Base-by-base conservation (phyloP, 2,797 vertebrate genomes). In the Sebastolobus altivelis region DNA sequence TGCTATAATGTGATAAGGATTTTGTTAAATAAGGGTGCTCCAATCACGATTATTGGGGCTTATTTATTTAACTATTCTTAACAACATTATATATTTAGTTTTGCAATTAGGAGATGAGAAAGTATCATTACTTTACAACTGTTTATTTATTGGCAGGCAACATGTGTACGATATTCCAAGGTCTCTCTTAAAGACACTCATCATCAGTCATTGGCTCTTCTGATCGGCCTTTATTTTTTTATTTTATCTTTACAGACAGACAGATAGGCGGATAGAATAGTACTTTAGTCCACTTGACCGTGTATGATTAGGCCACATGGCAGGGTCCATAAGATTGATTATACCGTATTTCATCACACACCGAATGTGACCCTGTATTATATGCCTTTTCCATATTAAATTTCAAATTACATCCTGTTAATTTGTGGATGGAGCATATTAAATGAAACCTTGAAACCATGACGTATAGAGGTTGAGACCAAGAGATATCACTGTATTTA, bases 371-470 rank as follows among this genome's bases (percentile, higher is more conserved):
- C 89, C 93, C 90, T 79, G 92, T 85, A 87, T 91, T 89, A 88
- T 86, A 84, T 78, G 85, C 81, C 89, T 87, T 90, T 87, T 87
- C 80, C 88, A 88, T 92, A 93, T 94, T 93, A 90, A 89, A 92
- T 91, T 89, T 88, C 81, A 93, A 93, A 94, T 92, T 89, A 94
- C 86, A 90, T 93, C 89, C 88, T 90, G 88, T 81, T 93, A 92
- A 93, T 93, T 92, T 92, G 91, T 88, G 84, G 85, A 89, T 38
- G 88, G 84, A 90, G 90, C 90, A 93, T 92, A 93, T 91, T 93
- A 92, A 95, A 93, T 93, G 89, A 92, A 94, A 94, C 88, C 90
- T 92, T 88, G 89, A 93, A 88, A 93, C 77, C 91, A 88, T 92
- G 93, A 93, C 90, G 90, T 88, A 87, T 87, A 84, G 89, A 90